Evolutionary conservation across 1,140 invertebrate genomes (phyloP), one percentile per base, ranked within the genome.

Genomic region (Macrobrachium nipponense): DNA sequence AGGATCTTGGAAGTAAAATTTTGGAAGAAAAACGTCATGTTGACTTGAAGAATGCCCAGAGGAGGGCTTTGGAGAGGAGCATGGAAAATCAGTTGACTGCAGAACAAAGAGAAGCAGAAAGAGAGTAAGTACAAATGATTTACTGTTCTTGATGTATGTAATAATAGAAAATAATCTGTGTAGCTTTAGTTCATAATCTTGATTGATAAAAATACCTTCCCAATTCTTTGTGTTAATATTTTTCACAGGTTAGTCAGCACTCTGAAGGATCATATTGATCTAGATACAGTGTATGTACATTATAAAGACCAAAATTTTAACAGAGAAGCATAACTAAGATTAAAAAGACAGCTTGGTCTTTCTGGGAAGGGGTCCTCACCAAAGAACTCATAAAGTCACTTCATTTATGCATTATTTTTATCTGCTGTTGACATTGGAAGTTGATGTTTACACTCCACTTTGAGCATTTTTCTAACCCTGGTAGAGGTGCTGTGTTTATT

Each of bases 101-200:
- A 5, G 75, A 85, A 27, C 82, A 85, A 51, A 66, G 64, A 72
- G 10, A 17, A 20, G 75, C 82, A 18, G 82, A 85, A 43, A 85
- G 82, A 62, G 76, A 85, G 82, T 85, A 70, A 85, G 82, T 79
- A 60, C 27, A 18, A 36, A 51, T 43, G 61, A 15, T 11, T 15
- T 62, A 10, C 27, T 68, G 14, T 59, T 3, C 17, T 73, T 36
- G 5, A 10, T 68, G 66, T 2, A 68, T 8, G 23, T 68, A 12
- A 2, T 5, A 27, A 7, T 23, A 8, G 66, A 70, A 0, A 27
- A 17, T 36, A 70, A 5, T 23, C 23, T 70, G 20, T 70, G 1
- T 70, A 15, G 27, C 23, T 23, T 36, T 36, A 36, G 27, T 36
- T 36, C 27, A 36, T 36, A 36, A 36, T 36, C 4, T 36, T 36